Evolutionary conservation across 1,140 invertebrate genomes (phyloP).

Genomic region (Aporrectodea caliginosa): DNA sequence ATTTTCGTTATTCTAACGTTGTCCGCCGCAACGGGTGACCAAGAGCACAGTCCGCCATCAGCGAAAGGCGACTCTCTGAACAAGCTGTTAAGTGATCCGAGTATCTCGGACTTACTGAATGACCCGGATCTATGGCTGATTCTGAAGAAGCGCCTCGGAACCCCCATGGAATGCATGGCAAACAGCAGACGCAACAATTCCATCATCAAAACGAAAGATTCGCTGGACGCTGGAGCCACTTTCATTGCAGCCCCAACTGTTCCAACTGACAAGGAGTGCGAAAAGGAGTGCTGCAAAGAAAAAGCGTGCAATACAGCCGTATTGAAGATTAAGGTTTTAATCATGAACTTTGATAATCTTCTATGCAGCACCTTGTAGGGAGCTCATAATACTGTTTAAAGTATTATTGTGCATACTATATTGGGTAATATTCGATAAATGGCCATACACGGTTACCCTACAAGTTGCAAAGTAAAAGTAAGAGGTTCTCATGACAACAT

Average conservation of each 20-base stretch:
- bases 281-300: conserved; percentile 79
- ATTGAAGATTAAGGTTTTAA: conserved; percentile 75
- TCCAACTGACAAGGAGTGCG: conserved; percentile 67
- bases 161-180: neutral
- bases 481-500: too few relatives aligned
- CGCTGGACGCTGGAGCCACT: conserved; percentile 76
- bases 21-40: too few relatives aligned
- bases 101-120: neutral
- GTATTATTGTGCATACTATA: neutral
- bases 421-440: neutral
- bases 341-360: neutral
- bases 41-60: neutral
- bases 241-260: conserved; percentile 77
- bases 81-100: neutral
- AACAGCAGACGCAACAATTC: conserved; percentile 54
- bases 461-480: too few relatives aligned
- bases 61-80: neutral
- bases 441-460: too few relatives aligned
- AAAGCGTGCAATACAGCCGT: conserved; percentile 83
- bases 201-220: conserved; percentile 85
- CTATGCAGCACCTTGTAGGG: neutral
- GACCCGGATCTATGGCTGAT: neutral
- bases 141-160: neutral
- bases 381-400: neutral
- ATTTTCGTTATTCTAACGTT: too few relatives aligned